These are phyloP conservation scores for Epinotia brunnichana DNA, from an alignment of 2,888 invertebrate genomes.

Conservation along the genomic window DNA sequence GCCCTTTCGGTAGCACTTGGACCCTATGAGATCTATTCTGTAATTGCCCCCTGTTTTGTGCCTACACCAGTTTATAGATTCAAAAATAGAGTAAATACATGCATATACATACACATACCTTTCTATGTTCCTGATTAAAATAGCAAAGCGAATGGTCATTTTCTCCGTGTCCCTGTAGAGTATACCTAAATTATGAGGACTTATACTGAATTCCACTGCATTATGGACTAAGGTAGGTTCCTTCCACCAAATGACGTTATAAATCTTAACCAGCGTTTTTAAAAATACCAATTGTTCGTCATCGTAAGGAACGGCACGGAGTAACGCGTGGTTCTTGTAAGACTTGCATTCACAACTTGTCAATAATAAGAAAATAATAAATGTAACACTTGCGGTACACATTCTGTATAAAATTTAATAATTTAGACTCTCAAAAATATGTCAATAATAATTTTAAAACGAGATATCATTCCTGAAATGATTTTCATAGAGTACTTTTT, in stretches of 20 bases:
- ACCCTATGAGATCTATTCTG: no score
- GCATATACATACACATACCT: constrained; percentile 52
- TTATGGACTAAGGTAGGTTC: constrained; percentile 55
- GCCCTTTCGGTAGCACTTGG: no score
- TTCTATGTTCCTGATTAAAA: constrained; percentile 66
- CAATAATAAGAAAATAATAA: constrained; percentile 1
- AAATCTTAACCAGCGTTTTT: constrained; percentile 51
- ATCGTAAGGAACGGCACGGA: constrained; percentile 60
- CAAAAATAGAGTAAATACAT: neutral
- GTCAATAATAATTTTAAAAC: neutral
- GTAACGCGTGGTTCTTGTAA: constrained; percentile 66
- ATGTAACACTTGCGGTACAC: neutral
- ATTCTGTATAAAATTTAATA: neutral
- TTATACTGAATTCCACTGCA: constrained; percentile 65
- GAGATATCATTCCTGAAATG: neutral
- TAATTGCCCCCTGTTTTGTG: no score
- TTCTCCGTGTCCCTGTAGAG: constrained; percentile 55
- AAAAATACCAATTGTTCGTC: constrained; percentile 60
- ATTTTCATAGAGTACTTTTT: neutral
- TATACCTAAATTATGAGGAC: constrained; percentile 53
- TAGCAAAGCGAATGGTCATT: constrained; percentile 57
- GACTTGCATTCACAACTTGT: constrained; percentile 43
- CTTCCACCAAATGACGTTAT: constrained; percentile 66
- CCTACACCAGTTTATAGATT: no score
- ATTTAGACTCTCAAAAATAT: neutral